Evolutionary conservation across 2,888 invertebrate genomes (phyloP), one percentile per base, ranked within the genome.

Genomic region (Cecidostiba fungosa): DNA sequence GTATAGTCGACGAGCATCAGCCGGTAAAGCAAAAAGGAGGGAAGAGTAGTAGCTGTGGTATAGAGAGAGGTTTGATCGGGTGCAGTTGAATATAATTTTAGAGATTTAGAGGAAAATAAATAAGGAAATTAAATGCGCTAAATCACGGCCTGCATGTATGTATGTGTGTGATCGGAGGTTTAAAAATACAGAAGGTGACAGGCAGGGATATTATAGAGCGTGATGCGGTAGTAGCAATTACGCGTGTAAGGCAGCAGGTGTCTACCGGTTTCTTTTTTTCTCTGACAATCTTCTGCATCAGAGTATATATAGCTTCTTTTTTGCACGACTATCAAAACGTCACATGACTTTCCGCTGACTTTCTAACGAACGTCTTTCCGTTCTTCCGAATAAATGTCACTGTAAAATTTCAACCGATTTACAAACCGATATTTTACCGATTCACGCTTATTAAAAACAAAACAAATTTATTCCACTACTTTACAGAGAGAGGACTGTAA

Each of bases 11-110:
- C 32, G 36, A 16, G 26, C 12, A 3, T 1, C n/a, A 8, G 23
- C 23, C 14, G 50, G 3, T 16, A 4, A 43, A 54, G 23, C 29
- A 66, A 73, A 76, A 80, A 29, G 59, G 82, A 76, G 74, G 66
- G 23, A 43, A 12, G 66, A 19, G 36, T 3, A 32, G 36, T 6
- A 14, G 54, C n/a, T 4, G 54, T 54, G n/a, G n/a, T 47, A 47
- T 14, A 59, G 16, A 5, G 16, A 5, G 23, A 23, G 29, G 59
- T 23, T 59, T n/a, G 54, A 59, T 23, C 54, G 4, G 19, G 50
- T n/a, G 10, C 54, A 62, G 29, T 66, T 26, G 29, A 66, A 66
- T 26, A 66, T 26, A 26, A 66, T 29, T 66, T 66, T 66, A 14
- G 26, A 14, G n/a, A 23, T 59, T 59, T 59, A n/a, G 54, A n/a